Conservation (phyloP, 2,113 vertebrate species). For the Heteronetta atricapilla region DNA sequence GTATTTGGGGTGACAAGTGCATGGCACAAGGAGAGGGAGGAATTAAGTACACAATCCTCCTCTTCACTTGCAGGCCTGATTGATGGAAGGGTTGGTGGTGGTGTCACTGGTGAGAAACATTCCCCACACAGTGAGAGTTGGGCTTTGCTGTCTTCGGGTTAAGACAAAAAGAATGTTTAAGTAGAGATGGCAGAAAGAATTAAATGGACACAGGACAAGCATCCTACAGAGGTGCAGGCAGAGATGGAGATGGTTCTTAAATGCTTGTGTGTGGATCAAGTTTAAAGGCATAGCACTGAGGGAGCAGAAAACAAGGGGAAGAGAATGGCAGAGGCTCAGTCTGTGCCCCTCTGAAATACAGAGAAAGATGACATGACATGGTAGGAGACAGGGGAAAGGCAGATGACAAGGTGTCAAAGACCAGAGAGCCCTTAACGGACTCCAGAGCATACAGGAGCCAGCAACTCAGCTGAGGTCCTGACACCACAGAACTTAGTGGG, state of each 20-base stretch:
- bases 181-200: background rate
- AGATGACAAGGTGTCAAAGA: background rate
- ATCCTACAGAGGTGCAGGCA: background rate
- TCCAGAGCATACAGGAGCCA: background rate
- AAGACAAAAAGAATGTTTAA: background rate
- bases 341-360: background rate
- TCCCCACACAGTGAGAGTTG: background rate
- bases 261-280: background rate
- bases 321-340: background rate
- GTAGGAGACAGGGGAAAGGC: background rate
- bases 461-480: background rate
- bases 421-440: background rate
- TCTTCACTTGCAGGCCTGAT: background rate
- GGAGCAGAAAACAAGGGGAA: background rate
- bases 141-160: background rate
- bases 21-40: background rate
- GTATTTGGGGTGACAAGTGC: background rate
- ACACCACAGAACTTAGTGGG: background rate
- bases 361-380: accelerated
- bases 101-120: background rate
- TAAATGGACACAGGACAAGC: background rate
- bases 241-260: background rate
- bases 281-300: background rate
- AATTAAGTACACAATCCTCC: background rate
- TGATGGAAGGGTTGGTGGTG: background rate